Conservation (phyloP, 2,888 invertebrate species). For the Epinotia brunnichana region DNA sequence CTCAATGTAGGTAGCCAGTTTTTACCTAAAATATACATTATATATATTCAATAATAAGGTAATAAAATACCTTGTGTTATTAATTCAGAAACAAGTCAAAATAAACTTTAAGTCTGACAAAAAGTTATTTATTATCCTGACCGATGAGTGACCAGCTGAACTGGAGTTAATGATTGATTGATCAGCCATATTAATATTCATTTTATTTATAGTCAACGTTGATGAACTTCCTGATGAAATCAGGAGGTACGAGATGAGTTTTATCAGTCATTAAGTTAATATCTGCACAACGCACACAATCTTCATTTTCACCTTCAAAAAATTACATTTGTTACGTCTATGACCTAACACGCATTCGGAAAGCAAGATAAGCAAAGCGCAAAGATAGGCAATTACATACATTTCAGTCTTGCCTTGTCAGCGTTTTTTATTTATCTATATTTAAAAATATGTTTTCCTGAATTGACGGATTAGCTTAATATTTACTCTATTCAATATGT, state of each 20-base stretch:
- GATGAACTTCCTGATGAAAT: conserved; percentile 5
- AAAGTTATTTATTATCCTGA: conserved; percentile 14
- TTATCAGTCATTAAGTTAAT: background rate
- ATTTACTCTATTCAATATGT: too few species aligned
- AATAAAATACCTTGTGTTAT: conserved; percentile 7
- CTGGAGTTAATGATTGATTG: background rate
- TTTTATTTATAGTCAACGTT: conserved; percentile 20
- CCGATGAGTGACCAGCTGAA: background rate
- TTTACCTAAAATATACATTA: background rate
- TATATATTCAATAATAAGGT: background rate
- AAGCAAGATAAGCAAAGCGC: too few species aligned
- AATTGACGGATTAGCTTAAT: too few species aligned
- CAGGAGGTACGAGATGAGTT: background rate
- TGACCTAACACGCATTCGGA: too few species aligned
- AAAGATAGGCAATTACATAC: too few species aligned
- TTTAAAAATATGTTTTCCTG: too few species aligned
- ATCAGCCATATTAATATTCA: background rate
- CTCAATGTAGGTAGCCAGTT: background rate
- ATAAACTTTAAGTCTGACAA: conserved; percentile 1
- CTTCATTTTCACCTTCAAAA: too few species aligned
- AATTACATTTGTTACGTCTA: too few species aligned
- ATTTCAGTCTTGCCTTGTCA: too few species aligned
- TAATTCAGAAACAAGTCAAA: background rate
- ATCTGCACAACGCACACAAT: too few species aligned
- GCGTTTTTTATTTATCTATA: too few species aligned